Conservation (phyloP, 2,797 vertebrate genomes). For the Pitangus sulphuratus region DNA sequence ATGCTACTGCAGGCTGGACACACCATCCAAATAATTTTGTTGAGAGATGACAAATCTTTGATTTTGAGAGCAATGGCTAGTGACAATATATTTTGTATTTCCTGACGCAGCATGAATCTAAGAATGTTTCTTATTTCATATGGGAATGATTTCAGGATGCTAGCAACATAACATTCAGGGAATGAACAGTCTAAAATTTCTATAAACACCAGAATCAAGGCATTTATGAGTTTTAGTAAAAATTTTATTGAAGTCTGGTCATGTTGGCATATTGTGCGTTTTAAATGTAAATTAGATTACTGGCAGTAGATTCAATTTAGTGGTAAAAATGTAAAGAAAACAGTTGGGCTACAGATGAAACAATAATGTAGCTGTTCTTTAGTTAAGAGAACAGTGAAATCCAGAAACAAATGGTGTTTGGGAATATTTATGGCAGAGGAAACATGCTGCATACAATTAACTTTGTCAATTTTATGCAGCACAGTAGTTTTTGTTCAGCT, state of each 20-base stretch:
- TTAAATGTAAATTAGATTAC: constrained; percentile 81
- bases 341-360: constrained; percentile 67
- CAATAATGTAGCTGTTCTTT: constrained; percentile 73
- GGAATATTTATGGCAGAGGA: constrained; percentile 20
- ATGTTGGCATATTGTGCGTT: constrained; percentile 75
- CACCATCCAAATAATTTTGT: accelerated
- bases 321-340: constrained; percentile 76
- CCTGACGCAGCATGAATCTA: constrained; percentile 21
- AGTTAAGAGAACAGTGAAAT: constrained; percentile 69
- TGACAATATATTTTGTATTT: constrained; percentile 36
- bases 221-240: constrained; percentile 77
- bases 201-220: constrained; percentile 77
- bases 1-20: background rate
- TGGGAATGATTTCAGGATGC: constrained; percentile 75
- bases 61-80: background rate
- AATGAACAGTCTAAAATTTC: constrained; percentile 77
- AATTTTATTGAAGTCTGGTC: constrained; percentile 77
- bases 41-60: background rate
- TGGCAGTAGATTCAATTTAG: constrained; percentile 79
- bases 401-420: constrained; percentile 22
- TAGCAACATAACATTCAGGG: constrained; percentile 50
- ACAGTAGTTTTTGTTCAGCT: constrained; percentile 66
- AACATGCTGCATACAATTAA: constrained; percentile 16
- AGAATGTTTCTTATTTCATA: constrained; percentile 67
- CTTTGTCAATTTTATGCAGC: constrained; percentile 40